Percentiles rank a stretch among this genome's conserved stretches.
These are phyloP conservation scores for Bugulina stolonifera DNA, from an alignment of 2,888 invertebrate genomes.

Conservation along the genomic window DNA sequence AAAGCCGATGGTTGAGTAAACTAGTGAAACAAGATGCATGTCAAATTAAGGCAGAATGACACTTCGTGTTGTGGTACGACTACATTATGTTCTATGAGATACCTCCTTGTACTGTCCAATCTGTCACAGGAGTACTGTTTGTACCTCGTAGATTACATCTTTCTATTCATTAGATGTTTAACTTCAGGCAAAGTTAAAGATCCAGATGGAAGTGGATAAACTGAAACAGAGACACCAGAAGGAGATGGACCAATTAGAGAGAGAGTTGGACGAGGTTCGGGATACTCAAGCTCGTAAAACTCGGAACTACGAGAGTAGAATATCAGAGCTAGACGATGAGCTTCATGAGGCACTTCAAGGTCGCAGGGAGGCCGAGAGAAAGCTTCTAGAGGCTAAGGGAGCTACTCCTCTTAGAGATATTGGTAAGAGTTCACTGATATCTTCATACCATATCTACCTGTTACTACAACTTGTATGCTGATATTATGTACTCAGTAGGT, in stretches of 20 bases:
- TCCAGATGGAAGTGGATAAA: constrained; percentile 90
- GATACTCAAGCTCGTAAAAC: constrained; percentile 86
- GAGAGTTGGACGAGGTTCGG: constrained; percentile 85
- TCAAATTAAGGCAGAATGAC: too few species aligned
- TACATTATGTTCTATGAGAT: too few species aligned
- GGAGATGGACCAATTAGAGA: constrained; percentile 82
- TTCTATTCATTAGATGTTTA: too few species aligned
- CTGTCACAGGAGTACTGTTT: too few species aligned
- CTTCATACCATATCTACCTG: too few species aligned
- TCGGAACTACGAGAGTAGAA: constrained; percentile 19
- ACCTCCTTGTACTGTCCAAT: too few species aligned
- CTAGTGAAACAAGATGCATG: too few species aligned
- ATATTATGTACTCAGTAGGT: too few species aligned
- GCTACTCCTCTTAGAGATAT: constrained; percentile 11
- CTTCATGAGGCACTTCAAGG: not conserved
- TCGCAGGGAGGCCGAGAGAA: not conserved
- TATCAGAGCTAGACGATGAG: constrained; percentile 23
- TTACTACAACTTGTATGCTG: too few species aligned
- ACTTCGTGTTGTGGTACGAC: too few species aligned
- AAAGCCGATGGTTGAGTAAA: too few species aligned
- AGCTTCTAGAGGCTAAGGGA: not conserved
- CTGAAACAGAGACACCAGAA: constrained; percentile 82
- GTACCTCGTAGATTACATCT: too few species aligned
- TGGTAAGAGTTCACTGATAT: constrained; percentile 19
- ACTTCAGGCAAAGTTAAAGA: constrained; percentile 68